Percentiles rank a stretch among this genome's conserved stretches.
phyloP scores from a whole-genome alignment of 2,888 invertebrate species.

The Pycnomerus fuliginosus region DNA sequence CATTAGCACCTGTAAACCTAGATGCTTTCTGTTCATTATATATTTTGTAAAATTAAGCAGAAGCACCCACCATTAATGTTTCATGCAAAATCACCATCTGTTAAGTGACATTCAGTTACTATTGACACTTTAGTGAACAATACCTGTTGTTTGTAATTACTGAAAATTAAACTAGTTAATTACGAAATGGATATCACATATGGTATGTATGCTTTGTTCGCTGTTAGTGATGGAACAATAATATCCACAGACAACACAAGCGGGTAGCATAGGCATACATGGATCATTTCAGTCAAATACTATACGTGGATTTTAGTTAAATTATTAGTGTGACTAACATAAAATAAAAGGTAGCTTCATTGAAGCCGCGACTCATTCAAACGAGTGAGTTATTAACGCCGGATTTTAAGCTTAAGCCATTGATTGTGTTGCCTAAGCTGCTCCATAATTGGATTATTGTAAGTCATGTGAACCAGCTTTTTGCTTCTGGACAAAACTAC shows the following conservation, averaged over 20 bases:
- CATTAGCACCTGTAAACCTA: too few species aligned
- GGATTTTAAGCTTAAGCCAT: constrained; percentile 30
- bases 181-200: constrained; percentile 15
- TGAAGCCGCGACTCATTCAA: constrained; percentile 26
- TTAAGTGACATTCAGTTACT: too few species aligned
- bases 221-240: constrained; percentile 6
- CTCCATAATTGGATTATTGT: constrained; percentile 31
- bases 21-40: too few species aligned
- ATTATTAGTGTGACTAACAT: constrained; percentile 6
- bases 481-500: constrained; percentile 10
- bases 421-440: constrained; percentile 30
- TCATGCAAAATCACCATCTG: too few species aligned
- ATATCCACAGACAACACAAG: constrained; percentile 4
- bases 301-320: constrained; percentile 10
- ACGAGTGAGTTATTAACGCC: constrained; percentile 32
- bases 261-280: constrained; percentile 10
- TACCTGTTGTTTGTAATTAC: too few species aligned
- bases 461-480: constrained; percentile 28
- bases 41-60: too few species aligned
- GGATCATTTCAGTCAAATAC: constrained; percentile 5
- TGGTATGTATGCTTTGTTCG: constrained; percentile 9
- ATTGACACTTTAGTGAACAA: too few species aligned
- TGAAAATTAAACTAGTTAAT: constrained; percentile 21
- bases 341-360: constrained; percentile 3
- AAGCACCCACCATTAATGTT: too few species aligned